phyloP scores from a whole-genome alignment of 2,888 invertebrate species.

The Aporophyla nigra region DNA sequence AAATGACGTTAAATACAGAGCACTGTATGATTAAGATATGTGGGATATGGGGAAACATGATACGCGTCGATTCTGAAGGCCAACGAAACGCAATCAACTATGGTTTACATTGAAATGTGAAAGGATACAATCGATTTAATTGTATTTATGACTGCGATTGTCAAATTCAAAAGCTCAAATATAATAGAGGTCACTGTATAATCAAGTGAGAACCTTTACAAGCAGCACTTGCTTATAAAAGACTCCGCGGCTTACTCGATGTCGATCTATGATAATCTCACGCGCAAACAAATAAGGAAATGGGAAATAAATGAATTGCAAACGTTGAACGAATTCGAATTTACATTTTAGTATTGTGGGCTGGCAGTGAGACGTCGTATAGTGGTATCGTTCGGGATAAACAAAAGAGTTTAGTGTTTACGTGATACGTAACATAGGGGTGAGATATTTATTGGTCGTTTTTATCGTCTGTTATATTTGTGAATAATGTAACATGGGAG shows the following conservation, averaged over 20 bases:
- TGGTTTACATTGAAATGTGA: constrained; percentile 75
- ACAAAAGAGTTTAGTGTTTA: constrained; percentile 60
- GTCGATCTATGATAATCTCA: constrained; percentile 51
- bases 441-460: constrained; percentile 79
- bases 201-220: constrained; percentile 33
- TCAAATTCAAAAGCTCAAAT: constrained; percentile 53
- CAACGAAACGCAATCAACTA: constrained; percentile 66
- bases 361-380: constrained; percentile 40
- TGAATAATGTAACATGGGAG: constrained; percentile 83
- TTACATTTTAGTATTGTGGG: constrained; percentile 67
- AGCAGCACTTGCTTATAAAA: constrained; percentile 20
- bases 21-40: constrained; percentile 72
- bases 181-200: constrained; percentile 51
- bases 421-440: constrained; percentile 77
- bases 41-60: constrained; percentile 77
- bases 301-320: constrained; percentile 61
- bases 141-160: constrained; percentile 63
- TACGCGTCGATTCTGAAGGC: constrained; percentile 73
- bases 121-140: constrained; percentile 73
- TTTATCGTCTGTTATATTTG: constrained; percentile 75
- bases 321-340: constrained; percentile 56
- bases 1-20: constrained; percentile 73
- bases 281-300: constrained; percentile 61
- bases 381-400: constrained; percentile 44
- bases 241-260: constrained; percentile 28